Conservation (phyloP, 1,140 invertebrate genomes). For the Drosophila lini region DNA sequence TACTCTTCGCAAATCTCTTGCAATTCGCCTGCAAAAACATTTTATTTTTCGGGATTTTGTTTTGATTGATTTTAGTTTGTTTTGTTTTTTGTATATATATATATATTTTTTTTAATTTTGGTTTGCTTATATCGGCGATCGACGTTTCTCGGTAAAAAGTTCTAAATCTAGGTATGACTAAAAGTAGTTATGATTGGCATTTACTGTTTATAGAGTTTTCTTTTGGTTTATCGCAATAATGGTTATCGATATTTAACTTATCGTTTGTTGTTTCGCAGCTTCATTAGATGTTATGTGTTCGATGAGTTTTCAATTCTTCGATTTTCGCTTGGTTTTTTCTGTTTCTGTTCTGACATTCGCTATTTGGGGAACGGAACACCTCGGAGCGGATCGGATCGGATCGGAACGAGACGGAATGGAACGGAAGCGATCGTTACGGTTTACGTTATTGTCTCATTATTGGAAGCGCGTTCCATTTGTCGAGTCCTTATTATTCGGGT, state of each 20-base stretch:
- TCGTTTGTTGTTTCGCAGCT: constrained; percentile 62
- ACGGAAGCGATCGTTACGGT: constrained; percentile 46
- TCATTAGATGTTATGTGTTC: constrained; percentile 84
- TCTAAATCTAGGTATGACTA: constrained; percentile 48
- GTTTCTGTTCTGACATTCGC: constrained; percentile 25
- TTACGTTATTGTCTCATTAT: constrained; percentile 45
- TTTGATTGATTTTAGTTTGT: constrained; percentile 33
- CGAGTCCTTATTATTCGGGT: constrained; percentile 33
- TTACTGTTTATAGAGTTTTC: constrained; percentile 58
- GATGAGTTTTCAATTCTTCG: constrained; percentile 53
- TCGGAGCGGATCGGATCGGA: constrained; percentile 20
- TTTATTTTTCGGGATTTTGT: constrained; percentile 53
- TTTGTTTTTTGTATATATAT: constrained; percentile 1
- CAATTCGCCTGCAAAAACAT: constrained; percentile 84
- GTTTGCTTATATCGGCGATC: constrained; percentile 32
- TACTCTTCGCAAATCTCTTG: constrained; percentile 97
- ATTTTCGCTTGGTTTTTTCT: constrained; percentile 35
- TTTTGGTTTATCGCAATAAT: constrained; percentile 59
- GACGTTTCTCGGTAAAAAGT: constrained; percentile 27
- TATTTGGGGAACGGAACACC: constrained; percentile 7
- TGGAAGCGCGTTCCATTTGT: constrained; percentile 27
- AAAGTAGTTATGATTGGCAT: constrained; percentile 41
- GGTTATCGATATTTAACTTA: constrained; percentile 45
- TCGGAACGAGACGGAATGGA: constrained; percentile 18
- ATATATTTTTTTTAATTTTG: constrained; percentile 11